phyloP scores from a whole-genome alignment of 2,113 vertebrate genomes.

The Corythornis cristatus region DNA sequence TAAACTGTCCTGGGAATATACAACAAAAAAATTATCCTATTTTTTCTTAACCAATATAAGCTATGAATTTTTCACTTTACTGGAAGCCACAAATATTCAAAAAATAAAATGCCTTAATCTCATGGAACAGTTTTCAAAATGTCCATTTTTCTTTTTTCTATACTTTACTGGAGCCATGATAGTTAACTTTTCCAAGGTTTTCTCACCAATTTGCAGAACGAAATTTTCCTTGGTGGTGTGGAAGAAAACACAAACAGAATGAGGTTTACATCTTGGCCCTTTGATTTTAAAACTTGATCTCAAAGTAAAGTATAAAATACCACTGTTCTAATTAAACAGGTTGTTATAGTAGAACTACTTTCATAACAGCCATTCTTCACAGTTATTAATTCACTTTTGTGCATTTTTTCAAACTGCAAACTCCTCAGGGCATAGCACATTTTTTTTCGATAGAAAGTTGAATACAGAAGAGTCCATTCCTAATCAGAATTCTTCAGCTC shows the following conservation, averaged over 20 bases:
- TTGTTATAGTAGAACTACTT: background rate
- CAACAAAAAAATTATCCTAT: background rate
- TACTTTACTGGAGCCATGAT: background rate
- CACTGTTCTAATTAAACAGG: background rate
- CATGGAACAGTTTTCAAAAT: background rate
- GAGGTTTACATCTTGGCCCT: background rate
- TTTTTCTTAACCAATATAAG: background rate
- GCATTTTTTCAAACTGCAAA: background rate
- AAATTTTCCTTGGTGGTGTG: rapidly evolving
- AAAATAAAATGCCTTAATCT: background rate
- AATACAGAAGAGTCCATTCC: background rate
- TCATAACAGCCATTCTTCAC: background rate
- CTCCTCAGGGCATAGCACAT: background rate
- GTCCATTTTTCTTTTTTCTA: background rate
- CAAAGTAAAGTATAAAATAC: background rate
- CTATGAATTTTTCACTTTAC: background rate
- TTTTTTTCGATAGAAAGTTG: background rate
- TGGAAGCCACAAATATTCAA: background rate
- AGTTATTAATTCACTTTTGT: background rate
- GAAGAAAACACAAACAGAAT: background rate
- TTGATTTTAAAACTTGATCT: background rate
- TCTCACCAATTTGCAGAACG: background rate
- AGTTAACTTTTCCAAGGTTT: background rate
- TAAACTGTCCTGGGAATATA: background rate
- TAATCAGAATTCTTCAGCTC: background rate